Evolutionary conservation across 2,113 vertebrate genomes (phyloP).

Genomic region (Gambusia affinis): DNA sequence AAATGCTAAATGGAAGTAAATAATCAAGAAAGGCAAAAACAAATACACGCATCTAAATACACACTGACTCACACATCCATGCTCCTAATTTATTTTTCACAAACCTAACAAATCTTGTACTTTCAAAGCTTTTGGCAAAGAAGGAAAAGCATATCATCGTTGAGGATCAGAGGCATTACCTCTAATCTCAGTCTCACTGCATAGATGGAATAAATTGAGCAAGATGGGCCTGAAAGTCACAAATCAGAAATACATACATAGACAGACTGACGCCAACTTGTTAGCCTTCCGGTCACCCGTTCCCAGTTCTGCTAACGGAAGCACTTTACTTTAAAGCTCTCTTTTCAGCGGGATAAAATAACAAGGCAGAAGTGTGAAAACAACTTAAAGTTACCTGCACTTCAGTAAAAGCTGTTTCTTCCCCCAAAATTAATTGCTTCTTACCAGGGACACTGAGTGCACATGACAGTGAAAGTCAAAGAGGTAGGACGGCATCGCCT

Average conservation of each 20-base stretch:
- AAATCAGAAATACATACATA: conserved; percentile 29
- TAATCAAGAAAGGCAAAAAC: background rate
- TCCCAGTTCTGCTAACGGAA: conserved; percentile 73
- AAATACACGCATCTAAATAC: background rate
- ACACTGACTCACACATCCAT: conserved; percentile 31
- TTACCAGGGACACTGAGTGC: conserved; percentile 78
- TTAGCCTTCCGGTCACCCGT: conserved; percentile 79
- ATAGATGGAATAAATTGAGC: conserved; percentile 35
- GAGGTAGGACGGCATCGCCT: conserved; percentile 74
- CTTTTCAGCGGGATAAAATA: conserved; percentile 75
- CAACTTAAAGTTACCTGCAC: conserved; percentile 74
- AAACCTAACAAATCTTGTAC: conserved; percentile 27
- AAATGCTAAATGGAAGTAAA: background rate
- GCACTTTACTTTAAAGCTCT: conserved; percentile 82
- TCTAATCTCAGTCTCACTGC: conserved; percentile 31
- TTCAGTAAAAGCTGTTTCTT: conserved; percentile 70
- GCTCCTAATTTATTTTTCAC: conserved; percentile 16
- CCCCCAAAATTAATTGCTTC: conserved; percentile 80
- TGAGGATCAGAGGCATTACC: conserved; percentile 43
- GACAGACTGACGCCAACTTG: conserved; percentile 62
- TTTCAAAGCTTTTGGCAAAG: conserved; percentile 17
- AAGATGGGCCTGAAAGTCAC: conserved; percentile 38
- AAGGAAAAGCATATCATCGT: conserved; percentile 37
- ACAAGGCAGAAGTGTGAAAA: conserved; percentile 76
- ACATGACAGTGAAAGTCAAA: conserved; percentile 79